phyloP scores from a whole-genome alignment of 1,140 invertebrate genomes.

The Eupeodes corollae region DNA sequence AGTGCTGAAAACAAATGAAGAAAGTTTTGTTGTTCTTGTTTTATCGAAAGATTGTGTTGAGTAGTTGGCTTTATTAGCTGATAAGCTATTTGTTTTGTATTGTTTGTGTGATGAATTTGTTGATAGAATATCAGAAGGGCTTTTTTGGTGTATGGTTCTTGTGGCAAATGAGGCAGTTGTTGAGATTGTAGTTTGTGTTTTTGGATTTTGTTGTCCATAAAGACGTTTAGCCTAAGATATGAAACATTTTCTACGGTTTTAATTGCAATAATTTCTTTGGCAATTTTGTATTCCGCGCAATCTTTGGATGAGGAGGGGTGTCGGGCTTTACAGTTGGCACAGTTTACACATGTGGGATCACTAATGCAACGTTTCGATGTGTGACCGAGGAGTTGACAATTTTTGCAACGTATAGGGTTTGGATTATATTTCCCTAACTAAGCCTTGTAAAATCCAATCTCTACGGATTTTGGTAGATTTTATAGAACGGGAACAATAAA shows the following conservation, averaged over 20 bases:
- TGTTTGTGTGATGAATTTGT: too few species aligned
- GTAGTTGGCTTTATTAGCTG: too few species aligned
- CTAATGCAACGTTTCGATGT: not conserved
- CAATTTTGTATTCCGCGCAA: not conserved
- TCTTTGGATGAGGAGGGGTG: not conserved
- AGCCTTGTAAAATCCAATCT: not conserved
- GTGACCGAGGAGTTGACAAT: not conserved
- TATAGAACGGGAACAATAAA: not conserved
- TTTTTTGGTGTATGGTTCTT: too few species aligned
- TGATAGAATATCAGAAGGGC: too few species aligned
- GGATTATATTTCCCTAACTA: not conserved
- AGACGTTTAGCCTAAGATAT: not conserved
- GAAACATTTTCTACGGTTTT: not conserved
- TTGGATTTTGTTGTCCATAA: conserved; percentile 1
- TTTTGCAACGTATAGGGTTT: not conserved
- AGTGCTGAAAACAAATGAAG: not conserved
- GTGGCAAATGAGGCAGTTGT: too few species aligned
- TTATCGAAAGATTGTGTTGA: not conserved
- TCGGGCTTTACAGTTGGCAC: not conserved
- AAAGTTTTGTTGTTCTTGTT: not conserved
- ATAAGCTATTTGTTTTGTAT: too few species aligned
- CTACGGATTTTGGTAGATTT: not conserved
- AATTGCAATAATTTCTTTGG: not conserved
- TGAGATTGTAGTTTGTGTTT: not conserved
- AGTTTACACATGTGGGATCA: not conserved